Base-by-base conservation (phyloP, 2,888 invertebrate genomes). In the Andrena trimmerana region DNA sequence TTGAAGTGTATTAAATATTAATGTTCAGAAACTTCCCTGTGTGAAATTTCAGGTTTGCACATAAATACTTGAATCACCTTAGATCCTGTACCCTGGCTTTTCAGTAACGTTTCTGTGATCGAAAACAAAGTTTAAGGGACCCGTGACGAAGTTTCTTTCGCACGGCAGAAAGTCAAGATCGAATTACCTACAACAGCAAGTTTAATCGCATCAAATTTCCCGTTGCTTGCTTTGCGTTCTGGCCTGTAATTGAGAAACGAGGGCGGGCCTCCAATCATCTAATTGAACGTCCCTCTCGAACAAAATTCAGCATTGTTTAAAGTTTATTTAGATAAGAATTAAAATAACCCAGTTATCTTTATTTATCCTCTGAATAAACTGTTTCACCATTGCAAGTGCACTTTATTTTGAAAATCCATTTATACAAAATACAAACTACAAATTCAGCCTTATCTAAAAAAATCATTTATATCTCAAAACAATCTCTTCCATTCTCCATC, bases 191-290 rank as follows among this genome's bases (percentile, higher is more conserved):
- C 67, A 52, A 50, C 29, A 48, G 65, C 57, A 24, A 29, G 10
- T 48, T 57, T 57, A 76, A 59, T 66, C 59, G 76, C 42, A 65
- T 59, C 50, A 65, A 75, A 75, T 78, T 59, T 57, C 42, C 20
- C 73, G 77, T 63, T 57, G 63, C 48, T 73, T 73, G 50, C 20
- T 20, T 33, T 31, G n/a, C 63, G 50, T 57, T 57, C 3, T 6
- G 10, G 10, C 33, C 29, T 24, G 24, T 66, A 66, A 66, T 66
- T 42, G 66, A 66, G 29, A 73, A 66, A 66, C 54, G 54, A 33
- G n/a, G 57, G 24, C 27, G 57, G 8, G 8, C 57, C 1, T 42
- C 16, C 16, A 42, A 13, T 42, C 42, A 42, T 16, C 16, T 10
- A 29, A 73, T 66, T 52, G 36, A 36, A 20, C 36, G 13, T 27